phyloP scores from a whole-genome alignment of 2,113 vertebrate species.

The Phoenicopterus ruber region DNA sequence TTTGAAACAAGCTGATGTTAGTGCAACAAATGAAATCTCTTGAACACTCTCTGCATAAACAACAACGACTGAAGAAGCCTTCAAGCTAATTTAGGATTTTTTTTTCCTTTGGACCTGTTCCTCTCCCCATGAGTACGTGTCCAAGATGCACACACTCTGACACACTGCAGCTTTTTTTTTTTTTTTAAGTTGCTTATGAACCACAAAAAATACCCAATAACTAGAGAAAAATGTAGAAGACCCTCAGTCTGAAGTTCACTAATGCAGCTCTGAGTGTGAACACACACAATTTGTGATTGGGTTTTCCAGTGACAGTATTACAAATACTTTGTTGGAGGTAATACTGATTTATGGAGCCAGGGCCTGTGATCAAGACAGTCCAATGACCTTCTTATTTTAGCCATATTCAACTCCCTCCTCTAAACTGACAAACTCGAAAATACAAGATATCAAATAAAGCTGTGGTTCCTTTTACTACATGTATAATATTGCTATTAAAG shows the following conservation, averaged over 20 bases:
- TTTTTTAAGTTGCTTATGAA: background rate
- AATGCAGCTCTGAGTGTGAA: background rate
- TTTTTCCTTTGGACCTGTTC: background rate
- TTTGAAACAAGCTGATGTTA: slow-evolving; percentile 30
- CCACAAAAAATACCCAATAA: background rate
- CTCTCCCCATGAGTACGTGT: background rate
- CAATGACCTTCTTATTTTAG: background rate
- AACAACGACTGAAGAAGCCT: background rate
- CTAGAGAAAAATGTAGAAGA: background rate
- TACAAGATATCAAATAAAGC: background rate
- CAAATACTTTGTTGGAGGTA: background rate
- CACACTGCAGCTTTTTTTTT: background rate
- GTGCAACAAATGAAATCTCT: background rate
- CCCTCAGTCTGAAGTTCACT: background rate
- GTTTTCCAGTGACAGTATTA: background rate
- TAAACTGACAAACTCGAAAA: background rate
- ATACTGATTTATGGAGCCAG: background rate
- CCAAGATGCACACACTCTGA: background rate
- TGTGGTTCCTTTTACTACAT: background rate
- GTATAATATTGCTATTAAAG: background rate
- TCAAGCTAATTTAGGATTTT: background rate
- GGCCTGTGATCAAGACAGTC: background rate
- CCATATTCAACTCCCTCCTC: background rate
- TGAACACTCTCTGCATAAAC: background rate
- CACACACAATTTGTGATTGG: background rate